Percentiles rank a stretch among this genome's conserved stretches.
These are phyloP conservation scores for Clamator glandarius DNA, from an alignment of 2,797 vertebrate species.

Conservation along the genomic window DNA sequence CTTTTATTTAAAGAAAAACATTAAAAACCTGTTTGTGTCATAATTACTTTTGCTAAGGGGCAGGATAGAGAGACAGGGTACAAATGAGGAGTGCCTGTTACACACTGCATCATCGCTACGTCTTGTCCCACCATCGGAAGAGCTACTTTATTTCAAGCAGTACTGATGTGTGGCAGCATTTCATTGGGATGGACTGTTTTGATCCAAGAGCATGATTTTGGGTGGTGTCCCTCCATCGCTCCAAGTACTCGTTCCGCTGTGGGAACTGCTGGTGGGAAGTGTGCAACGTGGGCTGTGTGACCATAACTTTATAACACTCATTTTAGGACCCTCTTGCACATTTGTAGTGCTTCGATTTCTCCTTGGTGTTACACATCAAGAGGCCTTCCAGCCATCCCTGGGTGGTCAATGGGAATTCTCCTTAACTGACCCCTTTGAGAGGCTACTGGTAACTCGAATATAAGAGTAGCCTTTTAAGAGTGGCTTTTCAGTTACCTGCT, in stretches of 20 bases:
- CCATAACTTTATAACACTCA: not conserved
- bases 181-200: not conserved
- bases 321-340: rapidly evolving
- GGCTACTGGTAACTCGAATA: not conserved
- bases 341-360: not conserved
- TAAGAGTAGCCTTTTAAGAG: not conserved
- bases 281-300: rapidly evolving
- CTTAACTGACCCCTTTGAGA: not conserved
- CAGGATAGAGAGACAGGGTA: not conserved
- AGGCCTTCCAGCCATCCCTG: rapidly evolving
- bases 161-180: not conserved
- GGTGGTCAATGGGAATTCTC: rapidly evolving
- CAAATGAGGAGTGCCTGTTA: not conserved
- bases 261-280: not conserved
- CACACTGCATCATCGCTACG: not conserved
- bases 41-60: constrained; percentile 20
- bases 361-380: not conserved
- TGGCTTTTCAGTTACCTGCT: not conserved
- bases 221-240: rapidly evolving
- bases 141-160: not conserved
- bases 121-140: not conserved
- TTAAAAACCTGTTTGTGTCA: not conserved
- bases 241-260: rapidly evolving
- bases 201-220: not conserved
- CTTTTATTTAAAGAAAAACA: not conserved